Base-by-base conservation (phyloP, 2,113 vertebrate species). In the Cnemophilus loriae region DNA sequence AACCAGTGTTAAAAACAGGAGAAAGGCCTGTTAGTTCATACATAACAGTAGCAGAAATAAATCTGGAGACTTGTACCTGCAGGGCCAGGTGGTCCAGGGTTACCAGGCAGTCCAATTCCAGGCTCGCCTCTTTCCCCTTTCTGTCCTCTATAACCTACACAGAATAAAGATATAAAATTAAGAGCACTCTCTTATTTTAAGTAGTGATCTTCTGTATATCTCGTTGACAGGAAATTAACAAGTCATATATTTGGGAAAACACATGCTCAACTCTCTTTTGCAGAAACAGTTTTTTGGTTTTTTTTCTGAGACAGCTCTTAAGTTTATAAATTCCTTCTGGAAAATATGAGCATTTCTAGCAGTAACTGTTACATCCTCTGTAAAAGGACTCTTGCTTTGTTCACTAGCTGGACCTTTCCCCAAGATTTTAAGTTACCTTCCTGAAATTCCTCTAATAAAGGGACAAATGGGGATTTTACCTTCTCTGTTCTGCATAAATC, bases 81-180 rank as follows among this genome's bases (percentile, higher is more conserved):
- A 93, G 98, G 97, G 46, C 99, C 99, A 20, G 98, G 97, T 56
- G 98, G 97, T 90, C 99, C 99, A 39, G 98, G 97, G 88, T 98
- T 97, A 95, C 99, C 99, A 46, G 98, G 98, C 77, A 99, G 97
- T 87, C 99, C 99, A 90, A 99, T 98, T 75, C 99, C 99, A 79
- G 99, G 98, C 96, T 99, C 99, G 13, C 99, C 99, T 97, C 99
- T 98, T 97, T 99, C 99, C 92, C 99, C 99, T 96, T 99, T 99
- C 97, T 99, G 99, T 96, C 99, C 99, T 96, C 99, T 98, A 97
- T 99, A 99, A 89, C 99, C 99, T 99, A 97, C 47, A 81, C 44
- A 81, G 90, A 91, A 98, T 70, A 98, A 95, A 98, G 87, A 96
- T 22, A 97, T 2, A 70, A 92, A 95, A 88, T 63, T 96, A 84